Percentiles rank a stretch among this genome's conserved stretches.
phyloP scores from a whole-genome alignment of 2,113 vertebrate species.

The Ictalurus furcatus region DNA sequence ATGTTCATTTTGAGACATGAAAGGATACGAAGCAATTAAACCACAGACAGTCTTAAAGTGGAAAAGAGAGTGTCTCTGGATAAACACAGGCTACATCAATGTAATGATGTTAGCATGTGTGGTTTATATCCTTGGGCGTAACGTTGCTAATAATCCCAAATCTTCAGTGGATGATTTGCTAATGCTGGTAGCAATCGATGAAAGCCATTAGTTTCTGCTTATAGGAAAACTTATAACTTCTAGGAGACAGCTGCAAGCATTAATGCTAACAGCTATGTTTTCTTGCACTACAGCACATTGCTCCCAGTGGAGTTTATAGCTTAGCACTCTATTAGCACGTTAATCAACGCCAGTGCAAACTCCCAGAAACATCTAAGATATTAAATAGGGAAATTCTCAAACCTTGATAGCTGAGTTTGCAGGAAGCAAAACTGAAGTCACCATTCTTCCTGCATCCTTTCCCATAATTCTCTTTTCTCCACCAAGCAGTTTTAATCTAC shows the following conservation, averaged over 20 bases:
- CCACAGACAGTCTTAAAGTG: constrained; percentile 18
- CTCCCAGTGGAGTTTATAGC: neutral
- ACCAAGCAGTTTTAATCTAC: neutral
- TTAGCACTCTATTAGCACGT: neutral
- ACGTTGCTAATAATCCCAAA: neutral
- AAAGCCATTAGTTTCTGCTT: neutral
- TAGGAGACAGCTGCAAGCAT: neutral
- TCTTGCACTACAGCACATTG: neutral
- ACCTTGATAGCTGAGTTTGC: neutral
- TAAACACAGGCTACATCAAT: neutral
- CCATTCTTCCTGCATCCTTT: neutral
- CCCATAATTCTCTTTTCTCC: neutral
- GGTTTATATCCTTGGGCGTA: neutral
- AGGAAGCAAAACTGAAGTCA: neutral
- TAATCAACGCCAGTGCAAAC: neutral
- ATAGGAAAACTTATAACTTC: neutral
- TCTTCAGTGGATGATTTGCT: neutral
- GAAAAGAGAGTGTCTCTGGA: neutral
- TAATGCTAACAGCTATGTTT: neutral
- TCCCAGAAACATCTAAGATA: neutral
- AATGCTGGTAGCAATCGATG: neutral
- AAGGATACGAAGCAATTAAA: constrained; percentile 43
- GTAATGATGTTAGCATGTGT: neutral
- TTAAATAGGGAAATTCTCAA: neutral
- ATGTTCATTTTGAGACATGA: constrained; percentile 33